Base-by-base conservation (phyloP, 2,797 vertebrate species). In the Alca torda region DNA sequence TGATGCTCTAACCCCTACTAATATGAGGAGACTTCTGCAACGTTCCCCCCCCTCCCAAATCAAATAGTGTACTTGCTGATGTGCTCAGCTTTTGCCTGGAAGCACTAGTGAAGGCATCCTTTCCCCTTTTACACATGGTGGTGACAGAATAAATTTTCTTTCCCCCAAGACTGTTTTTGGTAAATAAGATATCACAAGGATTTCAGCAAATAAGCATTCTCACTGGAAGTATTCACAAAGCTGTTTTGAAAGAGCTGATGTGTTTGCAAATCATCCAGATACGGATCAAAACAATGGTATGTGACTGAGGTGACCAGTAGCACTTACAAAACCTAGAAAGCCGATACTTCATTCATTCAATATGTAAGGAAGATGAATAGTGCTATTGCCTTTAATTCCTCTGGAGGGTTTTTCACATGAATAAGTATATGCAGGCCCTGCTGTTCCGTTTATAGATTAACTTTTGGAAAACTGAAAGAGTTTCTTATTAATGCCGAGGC, bases 321-420 rank as follows among this genome's bases (percentile, higher is more conserved):
- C 54, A 12, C 87, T 84, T 70, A 51, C 11, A 69, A 91, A 87
- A 25, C 60, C 39, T 18, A 11, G 56, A 54, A 67, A 83, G 73
- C 46, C 0, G 0, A 37, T 69, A 46, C n/a, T 81, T 94, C 64
- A 56, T 78, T 70, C 88, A 77, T 80, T 87, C 89, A 35, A 7
- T 78, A 60, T 16, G 28, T 89, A 68, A 91, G 82, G 81, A 92
- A 96, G 84, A 95, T 81, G 89, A 92, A 83, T 72, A 90, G 53
- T 9, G 13, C 81, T 79, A 56, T 60, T 76, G 77, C 84, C 64
- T 92, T 90, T 95, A 85, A 96, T 93, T 96, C 92, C 82, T 75
- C 90, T 85, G 67, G 92, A 95, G 93, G 51, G 30, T 61, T 96
- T 93, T 77, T 73, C 48, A 59, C 65, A 87, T 95, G 75, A 93